Evolutionary conservation across 2,113 vertebrate genomes (phyloP).

Genomic region (Tetraodon nigroviridis): DNA sequence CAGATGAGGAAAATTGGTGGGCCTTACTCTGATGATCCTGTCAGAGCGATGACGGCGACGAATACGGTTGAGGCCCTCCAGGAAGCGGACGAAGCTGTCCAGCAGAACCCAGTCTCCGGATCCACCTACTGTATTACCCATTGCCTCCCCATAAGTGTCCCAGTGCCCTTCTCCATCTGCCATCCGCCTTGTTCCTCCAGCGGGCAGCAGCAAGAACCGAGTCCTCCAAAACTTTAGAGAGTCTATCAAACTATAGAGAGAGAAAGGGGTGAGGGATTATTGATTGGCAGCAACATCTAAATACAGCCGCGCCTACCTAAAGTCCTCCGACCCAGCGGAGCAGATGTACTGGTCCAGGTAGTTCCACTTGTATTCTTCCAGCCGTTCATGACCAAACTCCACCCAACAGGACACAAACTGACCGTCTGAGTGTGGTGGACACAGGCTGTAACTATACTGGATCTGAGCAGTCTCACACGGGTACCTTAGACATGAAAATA

Average conservation of each 20-base stretch:
- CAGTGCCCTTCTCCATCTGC: conserved; percentile 88
- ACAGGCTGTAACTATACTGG: conserved; percentile 94
- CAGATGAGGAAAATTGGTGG: not conserved
- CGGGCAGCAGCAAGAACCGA: conserved; percentile 90
- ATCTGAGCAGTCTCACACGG: conserved; percentile 92
- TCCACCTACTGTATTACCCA: conserved; percentile 54
- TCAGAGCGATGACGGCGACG: conserved; percentile 91
- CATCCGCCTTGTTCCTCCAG: conserved; percentile 87
- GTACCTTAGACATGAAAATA: conserved; percentile 73
- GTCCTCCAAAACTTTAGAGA: conserved; percentile 98
- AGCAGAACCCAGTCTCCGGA: conserved; percentile 87
- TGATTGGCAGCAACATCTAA: too few species aligned
- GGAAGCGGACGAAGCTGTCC: conserved; percentile 93
- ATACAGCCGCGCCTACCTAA: conserved; percentile 76
- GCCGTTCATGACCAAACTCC: conserved; percentile 91
- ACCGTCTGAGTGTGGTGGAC: conserved; percentile 86
- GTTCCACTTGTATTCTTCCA: conserved; percentile 99
- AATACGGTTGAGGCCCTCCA: conserved; percentile 95
- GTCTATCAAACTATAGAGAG: conserved; percentile 83
- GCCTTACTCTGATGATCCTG: conserved; percentile 70
- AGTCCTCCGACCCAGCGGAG: conserved; percentile 94
- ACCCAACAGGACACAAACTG: conserved; percentile 96
- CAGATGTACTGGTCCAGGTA: conserved; percentile 99
- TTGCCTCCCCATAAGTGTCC: conserved; percentile 88
- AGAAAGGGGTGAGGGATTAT: not conserved